A percentile compares a stretch with the other conserved stretches of the same genome.
phyloP scores from a whole-genome alignment of 2,888 invertebrate genomes.

The Volucella inflata region DNA sequence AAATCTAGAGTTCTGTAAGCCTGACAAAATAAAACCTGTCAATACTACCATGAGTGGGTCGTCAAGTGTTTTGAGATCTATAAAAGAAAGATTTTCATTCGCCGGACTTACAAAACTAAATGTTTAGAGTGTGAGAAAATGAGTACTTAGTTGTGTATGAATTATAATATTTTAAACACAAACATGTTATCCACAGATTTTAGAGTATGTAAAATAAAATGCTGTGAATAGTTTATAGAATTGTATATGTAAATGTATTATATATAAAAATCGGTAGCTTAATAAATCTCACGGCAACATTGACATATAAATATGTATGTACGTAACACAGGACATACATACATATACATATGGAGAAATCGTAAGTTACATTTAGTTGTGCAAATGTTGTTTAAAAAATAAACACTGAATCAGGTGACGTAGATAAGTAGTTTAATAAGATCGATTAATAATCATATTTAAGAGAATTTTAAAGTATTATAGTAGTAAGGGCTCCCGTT shows the following conservation, averaged over 20 bases:
- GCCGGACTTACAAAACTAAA: neutral
- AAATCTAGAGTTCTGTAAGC: no score
- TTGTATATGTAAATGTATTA: slow-evolving; percentile 69
- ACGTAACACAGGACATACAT: neutral
- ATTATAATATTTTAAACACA: slow-evolving; percentile 51
- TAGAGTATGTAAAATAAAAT: slow-evolving; percentile 73
- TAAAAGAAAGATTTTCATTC: neutral
- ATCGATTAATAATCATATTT: slow-evolving; percentile 57
- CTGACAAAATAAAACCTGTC: no score
- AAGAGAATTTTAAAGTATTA: slow-evolving; percentile 65
- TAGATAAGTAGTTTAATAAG: slow-evolving; percentile 68
- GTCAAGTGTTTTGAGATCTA: no score
- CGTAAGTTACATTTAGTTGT: slow-evolving; percentile 50
- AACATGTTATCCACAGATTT: slow-evolving; percentile 73
- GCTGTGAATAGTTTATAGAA: slow-evolving; percentile 75
- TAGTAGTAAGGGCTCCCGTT: slow-evolving; percentile 59
- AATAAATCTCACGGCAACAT: slow-evolving; percentile 54
- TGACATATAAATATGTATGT: slow-evolving; percentile 38
- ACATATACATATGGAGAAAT: slow-evolving; percentile 19
- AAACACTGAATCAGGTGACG: slow-evolving; percentile 62
- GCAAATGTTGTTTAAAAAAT: slow-evolving; percentile 66
- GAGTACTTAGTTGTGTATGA: slow-evolving; percentile 54
- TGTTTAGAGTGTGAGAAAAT: slow-evolving; percentile 11
- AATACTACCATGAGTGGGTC: no score
- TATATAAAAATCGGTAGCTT: slow-evolving; percentile 57